Conservation (phyloP, 1,140 invertebrate genomes). For the Drosophila kohkoa region DNA sequence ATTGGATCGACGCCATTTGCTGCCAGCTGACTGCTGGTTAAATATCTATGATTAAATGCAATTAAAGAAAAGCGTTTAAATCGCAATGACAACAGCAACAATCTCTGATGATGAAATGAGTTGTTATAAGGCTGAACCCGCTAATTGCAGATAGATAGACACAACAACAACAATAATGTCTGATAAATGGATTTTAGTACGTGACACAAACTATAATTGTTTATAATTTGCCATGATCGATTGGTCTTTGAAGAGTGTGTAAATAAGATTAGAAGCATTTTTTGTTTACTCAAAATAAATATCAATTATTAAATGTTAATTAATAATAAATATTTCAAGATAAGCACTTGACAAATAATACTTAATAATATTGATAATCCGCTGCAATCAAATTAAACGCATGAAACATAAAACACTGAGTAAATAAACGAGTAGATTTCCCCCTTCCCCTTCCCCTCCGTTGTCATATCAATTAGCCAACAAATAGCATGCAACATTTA, state of each 20-base stretch:
- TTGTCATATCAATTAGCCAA: conserved; percentile 48
- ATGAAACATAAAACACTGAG: conserved; percentile 5
- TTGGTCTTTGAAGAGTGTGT: background rate
- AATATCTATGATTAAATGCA: conserved; percentile 72
- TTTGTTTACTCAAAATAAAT: conserved; percentile 7
- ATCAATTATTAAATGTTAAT: conserved; percentile 11
- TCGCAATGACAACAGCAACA: conserved; percentile 55
- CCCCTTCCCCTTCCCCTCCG: too few species aligned
- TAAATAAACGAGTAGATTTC: background rate
- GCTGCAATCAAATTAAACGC: conserved; percentile 12
- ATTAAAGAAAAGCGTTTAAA: conserved; percentile 78
- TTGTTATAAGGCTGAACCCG: conserved; percentile 71
- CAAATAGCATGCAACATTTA: conserved; percentile 37
- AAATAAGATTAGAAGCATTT: background rate
- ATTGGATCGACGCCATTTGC: conserved; percentile 37
- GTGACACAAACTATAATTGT: conserved; percentile 79
- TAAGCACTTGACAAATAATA: conserved; percentile 11
- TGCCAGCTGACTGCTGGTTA: conserved; percentile 16
- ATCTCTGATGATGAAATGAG: conserved; percentile 59
- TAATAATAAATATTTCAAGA: conserved; percentile 21
- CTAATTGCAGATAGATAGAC: conserved; percentile 67
- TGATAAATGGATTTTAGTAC: conserved; percentile 78
- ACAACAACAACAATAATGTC: conserved; percentile 60
- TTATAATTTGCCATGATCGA: conserved; percentile 17
- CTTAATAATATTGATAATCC: conserved; percentile 20